Conservation (phyloP, 2,113 vertebrate species). For the Ptychochromis oligacanthus region DNA sequence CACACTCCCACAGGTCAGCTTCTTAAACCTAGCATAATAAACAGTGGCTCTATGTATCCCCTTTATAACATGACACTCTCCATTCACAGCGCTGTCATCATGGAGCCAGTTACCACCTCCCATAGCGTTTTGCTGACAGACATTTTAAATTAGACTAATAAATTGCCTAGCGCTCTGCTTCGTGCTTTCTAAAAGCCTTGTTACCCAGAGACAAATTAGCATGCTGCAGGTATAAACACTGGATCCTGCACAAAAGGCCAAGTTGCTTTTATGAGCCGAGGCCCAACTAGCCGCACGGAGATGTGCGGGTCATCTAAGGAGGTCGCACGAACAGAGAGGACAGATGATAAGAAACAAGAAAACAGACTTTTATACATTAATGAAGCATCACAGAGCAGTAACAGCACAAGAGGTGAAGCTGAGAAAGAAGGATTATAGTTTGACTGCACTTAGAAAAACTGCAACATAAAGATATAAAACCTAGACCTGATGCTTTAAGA, state of each 20-base stretch:
- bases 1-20: constrained; percentile 28
- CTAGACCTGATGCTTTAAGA: fast-evolving
- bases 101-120: constrained; percentile 65
- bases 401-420: neutral
- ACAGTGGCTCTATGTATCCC: constrained; percentile 57
- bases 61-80: constrained; percentile 67
- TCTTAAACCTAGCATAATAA: constrained; percentile 59
- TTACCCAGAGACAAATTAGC: constrained; percentile 75
- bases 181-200: constrained; percentile 62
- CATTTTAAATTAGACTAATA: constrained; percentile 78
- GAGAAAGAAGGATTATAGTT: neutral
- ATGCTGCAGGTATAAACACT: constrained; percentile 86
- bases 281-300: constrained; percentile 75
- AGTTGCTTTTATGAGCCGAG: constrained; percentile 83
- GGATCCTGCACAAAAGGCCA: constrained; percentile 83
- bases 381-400: neutral
- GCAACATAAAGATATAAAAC: neutral
- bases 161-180: constrained; percentile 70
- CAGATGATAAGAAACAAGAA: constrained; percentile 7
- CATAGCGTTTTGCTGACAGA: constrained; percentile 71
- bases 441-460: neutral
- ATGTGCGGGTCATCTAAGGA: constrained; percentile 22
- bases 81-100: constrained; percentile 69
- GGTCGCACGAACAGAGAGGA: constrained; percentile 22
- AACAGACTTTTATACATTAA: constrained; percentile 32